phyloP scores from a whole-genome alignment of 2,797 vertebrate species.

The Sphenopsis melanotis region DNA sequence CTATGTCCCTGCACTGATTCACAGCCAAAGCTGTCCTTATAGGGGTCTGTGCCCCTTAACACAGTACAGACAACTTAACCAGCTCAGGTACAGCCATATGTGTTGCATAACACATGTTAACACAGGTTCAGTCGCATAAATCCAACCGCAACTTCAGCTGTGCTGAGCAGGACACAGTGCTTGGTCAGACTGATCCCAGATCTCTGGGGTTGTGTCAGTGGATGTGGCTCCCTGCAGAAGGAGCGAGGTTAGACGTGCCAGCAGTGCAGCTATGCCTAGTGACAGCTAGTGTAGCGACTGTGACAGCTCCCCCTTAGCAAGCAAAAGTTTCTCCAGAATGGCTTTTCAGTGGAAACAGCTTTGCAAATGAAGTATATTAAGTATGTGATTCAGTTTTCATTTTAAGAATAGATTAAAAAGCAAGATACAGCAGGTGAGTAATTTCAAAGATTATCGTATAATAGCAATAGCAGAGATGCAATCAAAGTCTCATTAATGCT shows the following conservation, averaged over 20 bases:
- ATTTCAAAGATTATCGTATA: background rate
- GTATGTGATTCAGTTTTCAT: background rate
- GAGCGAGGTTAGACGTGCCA: background rate
- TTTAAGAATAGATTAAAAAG: constrained; percentile 1
- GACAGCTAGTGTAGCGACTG: fast-evolving
- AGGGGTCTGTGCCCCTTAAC: background rate
- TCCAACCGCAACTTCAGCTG: background rate
- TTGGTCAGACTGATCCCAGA: background rate
- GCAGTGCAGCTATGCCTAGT: background rate
- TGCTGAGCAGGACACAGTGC: background rate
- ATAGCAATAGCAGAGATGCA: background rate
- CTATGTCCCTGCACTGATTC: background rate
- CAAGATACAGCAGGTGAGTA: background rate
- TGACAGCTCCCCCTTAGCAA: background rate
- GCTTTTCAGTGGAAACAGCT: background rate
- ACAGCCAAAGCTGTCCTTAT: background rate
- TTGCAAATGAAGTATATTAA: background rate
- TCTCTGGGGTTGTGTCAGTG: background rate
- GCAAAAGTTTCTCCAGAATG: background rate
- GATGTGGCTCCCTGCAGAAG: background rate
- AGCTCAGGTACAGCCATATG: fast-evolving
- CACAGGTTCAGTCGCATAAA: background rate
- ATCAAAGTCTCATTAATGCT: background rate
- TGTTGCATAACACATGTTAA: background rate
- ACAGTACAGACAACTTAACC: background rate